Evolutionary conservation across 2,113 vertebrate species (phyloP), one percentile per base, ranked within the genome.

Genomic region (Acrocephalus arundinaceus): DNA sequence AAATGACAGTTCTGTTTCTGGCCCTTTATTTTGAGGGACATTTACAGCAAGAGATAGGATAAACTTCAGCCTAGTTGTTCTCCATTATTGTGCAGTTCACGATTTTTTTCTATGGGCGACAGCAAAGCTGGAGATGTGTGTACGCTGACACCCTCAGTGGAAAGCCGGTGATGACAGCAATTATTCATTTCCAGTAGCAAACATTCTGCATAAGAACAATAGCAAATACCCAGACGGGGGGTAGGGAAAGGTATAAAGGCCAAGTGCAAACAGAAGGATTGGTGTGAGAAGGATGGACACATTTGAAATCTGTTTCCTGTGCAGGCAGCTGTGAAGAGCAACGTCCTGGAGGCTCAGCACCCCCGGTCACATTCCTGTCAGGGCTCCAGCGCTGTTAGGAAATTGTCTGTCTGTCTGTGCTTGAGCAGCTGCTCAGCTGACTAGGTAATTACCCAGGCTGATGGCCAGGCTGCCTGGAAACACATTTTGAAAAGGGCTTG

Each of bases 121-220:
- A 92, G 66, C 74, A 85, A 57, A 90, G 84, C 91, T 63, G 72
- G 74, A 70, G 58, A 65, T 15, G 33, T 74, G 61, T 59, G 61
- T n/a, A 23, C 0, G 0, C 85, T 88, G 67, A 91, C 67, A 59
- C 0, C 1, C 71, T 59, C 35, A 33, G 82, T 59, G 79, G 75
- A 86, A 87, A 93, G 78, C 58, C 39, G 0, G 1, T 20, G 33
- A 63, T 94, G 94, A 86, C 90, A 93, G 85, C 75, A 70, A 5
- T 93, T 94, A 86, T 55, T 96, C 85, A 63, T 90, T 93, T 94
- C 63, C 85, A 94, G 79, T 73, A 77, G 85, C 90, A 88, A 90
- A 67, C 55, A 71, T 46, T 55, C 87, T 7, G 2, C 72, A 5
- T 45, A 59, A 59, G 82, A 80, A 88, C 82, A 94, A 90, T 59